Conservation (phyloP, 2,113 vertebrate species). For the Lophotis ruficrista region DNA sequence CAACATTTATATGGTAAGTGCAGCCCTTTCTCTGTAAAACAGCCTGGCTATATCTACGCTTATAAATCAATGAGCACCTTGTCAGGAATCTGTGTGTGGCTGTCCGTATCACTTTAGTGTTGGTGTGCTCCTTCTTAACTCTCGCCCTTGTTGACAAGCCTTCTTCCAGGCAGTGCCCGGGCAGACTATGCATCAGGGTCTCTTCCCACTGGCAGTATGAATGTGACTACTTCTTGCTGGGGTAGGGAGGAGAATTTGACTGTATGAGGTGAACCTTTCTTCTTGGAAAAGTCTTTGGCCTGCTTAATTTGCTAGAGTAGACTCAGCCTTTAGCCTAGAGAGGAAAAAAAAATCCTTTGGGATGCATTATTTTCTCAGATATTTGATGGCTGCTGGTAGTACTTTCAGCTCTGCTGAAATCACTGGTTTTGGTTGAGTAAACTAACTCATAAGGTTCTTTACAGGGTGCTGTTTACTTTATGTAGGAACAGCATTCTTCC, state of each 20-base stretch:
- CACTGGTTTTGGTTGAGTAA: not conserved
- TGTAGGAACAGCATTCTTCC: not conserved
- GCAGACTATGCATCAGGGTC: not conserved
- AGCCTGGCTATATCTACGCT: not conserved
- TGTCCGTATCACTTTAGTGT: too few relatives aligned
- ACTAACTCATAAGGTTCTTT: not conserved
- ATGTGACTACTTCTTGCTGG: not conserved
- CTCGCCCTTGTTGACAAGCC: rapidly evolving
- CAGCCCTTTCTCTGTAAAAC: not conserved
- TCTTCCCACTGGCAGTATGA: not conserved
- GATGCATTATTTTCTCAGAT: not conserved
- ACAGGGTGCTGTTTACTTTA: not conserved
- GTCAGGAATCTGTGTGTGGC: not conserved
- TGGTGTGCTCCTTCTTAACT: not conserved
- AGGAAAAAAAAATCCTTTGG: not conserved
- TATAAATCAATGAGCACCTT: not conserved
- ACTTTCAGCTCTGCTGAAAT: not conserved
- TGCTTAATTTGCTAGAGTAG: not conserved
- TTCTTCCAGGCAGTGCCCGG: not conserved
- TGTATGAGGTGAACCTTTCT: not conserved
- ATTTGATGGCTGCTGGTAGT: not conserved
- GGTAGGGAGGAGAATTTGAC: not conserved
- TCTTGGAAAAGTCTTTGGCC: not conserved
- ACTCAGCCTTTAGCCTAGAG: not conserved
- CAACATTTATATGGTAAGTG: not conserved